phyloP scores from a whole-genome alignment of 1,140 invertebrate species.

The Saccostrea glomerata region DNA sequence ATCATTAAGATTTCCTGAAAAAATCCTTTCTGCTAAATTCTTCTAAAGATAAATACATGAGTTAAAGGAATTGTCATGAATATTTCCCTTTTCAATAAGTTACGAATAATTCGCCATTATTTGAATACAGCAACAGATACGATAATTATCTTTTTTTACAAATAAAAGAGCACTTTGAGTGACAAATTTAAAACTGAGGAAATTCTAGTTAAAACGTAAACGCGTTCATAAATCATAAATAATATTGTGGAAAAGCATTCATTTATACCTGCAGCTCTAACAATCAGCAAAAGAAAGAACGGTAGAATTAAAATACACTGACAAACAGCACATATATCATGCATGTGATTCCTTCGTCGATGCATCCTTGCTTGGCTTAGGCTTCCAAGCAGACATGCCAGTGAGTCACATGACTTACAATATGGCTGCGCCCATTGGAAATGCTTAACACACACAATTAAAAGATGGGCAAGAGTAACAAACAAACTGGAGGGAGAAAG shows the following conservation, averaged over 20 bases:
- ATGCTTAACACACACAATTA: background rate
- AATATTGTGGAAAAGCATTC: background rate
- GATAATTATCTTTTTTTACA: too few species aligned
- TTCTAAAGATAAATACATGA: too few species aligned
- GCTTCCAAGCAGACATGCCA: constrained; percentile 19
- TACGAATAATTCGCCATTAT: too few species aligned
- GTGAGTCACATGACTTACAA: constrained; percentile 17
- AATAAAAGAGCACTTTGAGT: too few species aligned
- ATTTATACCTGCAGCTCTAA: background rate
- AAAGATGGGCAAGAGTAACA: background rate
- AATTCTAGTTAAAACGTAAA: too few species aligned
- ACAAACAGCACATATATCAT: background rate
- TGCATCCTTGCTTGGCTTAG: background rate
- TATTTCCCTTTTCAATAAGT: too few species aligned
- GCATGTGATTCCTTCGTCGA: background rate
- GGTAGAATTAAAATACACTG: background rate
- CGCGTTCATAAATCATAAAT: background rate
- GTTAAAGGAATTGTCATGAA: too few species aligned
- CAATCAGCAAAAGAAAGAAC: background rate
- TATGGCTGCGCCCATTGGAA: constrained; percentile 3
- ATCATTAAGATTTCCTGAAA: too few species aligned
- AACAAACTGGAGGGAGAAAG: background rate
- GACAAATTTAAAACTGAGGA: too few species aligned
- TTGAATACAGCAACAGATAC: too few species aligned
- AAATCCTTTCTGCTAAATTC: too few species aligned